Percentiles rank a stretch among this genome's conserved stretches.
phyloP scores from a whole-genome alignment of 2,113 vertebrate species.

The Lathamus discolor region DNA sequence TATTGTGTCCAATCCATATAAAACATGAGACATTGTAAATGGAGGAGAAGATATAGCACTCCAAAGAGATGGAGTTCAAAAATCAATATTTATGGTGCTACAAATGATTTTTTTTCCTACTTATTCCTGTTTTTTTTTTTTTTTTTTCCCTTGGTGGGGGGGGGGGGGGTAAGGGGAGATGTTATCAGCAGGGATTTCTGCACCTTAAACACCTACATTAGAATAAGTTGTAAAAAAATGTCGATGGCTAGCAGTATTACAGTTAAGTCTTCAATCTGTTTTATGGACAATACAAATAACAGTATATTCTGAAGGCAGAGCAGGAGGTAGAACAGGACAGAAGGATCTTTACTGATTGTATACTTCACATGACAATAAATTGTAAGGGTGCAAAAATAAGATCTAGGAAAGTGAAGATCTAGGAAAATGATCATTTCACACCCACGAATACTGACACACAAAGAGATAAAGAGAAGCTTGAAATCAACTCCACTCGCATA shows the following conservation, averaged over 20 bases:
- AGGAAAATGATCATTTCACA: background rate
- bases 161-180: fast-evolving
- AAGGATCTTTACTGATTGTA: background rate
- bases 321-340: background rate
- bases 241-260: background rate
- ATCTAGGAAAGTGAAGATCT: background rate
- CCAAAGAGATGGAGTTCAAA: background rate
- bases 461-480: constrained; percentile 6
- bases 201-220: background rate
- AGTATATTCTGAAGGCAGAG: background rate
- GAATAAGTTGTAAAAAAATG: background rate
- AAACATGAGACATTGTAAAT: background rate
- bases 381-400: background rate
- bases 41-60: background rate
- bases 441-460: background rate
- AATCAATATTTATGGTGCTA: background rate
- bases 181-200: background rate
- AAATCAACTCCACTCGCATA: constrained; percentile 30
- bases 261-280: background rate
- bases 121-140: background rate
- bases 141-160: background rate
- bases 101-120: background rate
- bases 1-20: background rate
- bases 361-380: background rate
- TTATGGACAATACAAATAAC: background rate